Conservation (phyloP, 2,888 invertebrate species). For the Drosophila ezoana region DNA sequence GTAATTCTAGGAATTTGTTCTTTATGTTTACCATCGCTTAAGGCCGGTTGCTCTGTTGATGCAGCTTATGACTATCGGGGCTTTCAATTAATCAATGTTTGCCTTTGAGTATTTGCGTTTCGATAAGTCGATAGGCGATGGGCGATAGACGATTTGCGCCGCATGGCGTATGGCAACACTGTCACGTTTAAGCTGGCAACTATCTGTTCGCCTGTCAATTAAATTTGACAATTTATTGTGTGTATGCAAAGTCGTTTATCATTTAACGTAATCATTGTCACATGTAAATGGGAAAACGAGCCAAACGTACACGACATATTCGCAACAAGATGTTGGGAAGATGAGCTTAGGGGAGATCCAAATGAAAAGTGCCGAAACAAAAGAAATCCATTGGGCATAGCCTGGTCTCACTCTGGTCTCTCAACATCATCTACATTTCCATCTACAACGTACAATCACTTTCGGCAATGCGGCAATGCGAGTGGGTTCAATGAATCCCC, state of each 20-base stretch:
- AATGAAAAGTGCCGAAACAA: conserved; percentile 28
- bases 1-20: conserved; percentile 36
- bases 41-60: conserved; percentile 23
- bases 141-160: conserved; percentile 21
- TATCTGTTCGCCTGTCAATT: conserved; percentile 49
- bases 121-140: conserved; percentile 20
- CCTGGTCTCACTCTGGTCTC: conserved; percentile 8
- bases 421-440: conserved; percentile 19
- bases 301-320: conserved; percentile 29
- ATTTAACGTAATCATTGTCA: conserved; percentile 51
- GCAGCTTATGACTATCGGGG: conserved; percentile 29
- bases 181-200: conserved; percentile 40
- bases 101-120: conserved; percentile 11
- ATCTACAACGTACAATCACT: conserved; percentile 66
- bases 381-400: conserved; percentile 40
- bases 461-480: conserved; percentile 44
- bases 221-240: conserved; percentile 47
- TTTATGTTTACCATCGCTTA: conserved; percentile 28
- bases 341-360: conserved; percentile 25
- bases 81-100: conserved; percentile 45
- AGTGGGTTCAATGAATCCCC: conserved; percentile 64
- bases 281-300: conserved; percentile 35
- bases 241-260: conserved; percentile 49
- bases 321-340: conserved; percentile 29
- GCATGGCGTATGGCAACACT: conserved; percentile 3